These are phyloP conservation scores for Linnaemya tessellans DNA, from an alignment of 2,888 invertebrate species.

Conservation along the genomic window DNA sequence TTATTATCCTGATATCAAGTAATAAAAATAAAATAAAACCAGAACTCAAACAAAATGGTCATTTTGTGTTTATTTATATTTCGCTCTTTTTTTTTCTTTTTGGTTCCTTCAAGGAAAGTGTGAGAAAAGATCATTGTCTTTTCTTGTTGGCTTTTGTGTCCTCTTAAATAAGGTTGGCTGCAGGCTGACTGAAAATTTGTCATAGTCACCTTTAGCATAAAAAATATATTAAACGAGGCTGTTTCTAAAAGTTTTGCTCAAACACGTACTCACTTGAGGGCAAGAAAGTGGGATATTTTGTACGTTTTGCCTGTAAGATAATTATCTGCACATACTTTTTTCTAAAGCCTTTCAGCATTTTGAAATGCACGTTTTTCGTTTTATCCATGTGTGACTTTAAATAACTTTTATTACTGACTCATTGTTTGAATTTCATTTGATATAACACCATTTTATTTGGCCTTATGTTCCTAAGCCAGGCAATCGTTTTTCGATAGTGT, in stretches of 20 bases:
- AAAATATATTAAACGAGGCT: not conserved
- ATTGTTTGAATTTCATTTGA: not conserved
- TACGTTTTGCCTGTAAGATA: not conserved
- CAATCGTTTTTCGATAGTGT: constrained; percentile 23
- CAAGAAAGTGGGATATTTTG: not conserved
- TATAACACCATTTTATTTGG: not conserved
- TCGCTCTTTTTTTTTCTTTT: constrained; percentile 28
- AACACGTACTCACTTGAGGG: not conserved
- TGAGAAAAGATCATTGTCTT: constrained; percentile 21
- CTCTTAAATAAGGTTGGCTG: constrained; percentile 37
- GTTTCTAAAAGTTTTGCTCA: not conserved
- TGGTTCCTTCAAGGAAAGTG: not conserved
- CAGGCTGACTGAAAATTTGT: constrained; percentile 32
- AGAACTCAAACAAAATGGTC: constrained; percentile 32
- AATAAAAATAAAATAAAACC: too few species aligned
- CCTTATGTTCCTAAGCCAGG: not conserved
- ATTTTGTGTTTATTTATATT: constrained; percentile 19
- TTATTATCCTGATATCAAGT: not conserved
- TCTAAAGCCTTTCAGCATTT: not conserved
- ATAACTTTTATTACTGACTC: not conserved
- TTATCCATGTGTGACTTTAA: not conserved
- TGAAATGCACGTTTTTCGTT: not conserved
- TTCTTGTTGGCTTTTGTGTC: constrained; percentile 13
- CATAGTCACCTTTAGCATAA: constrained; percentile 44
- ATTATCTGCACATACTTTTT: not conserved